Evolutionary conservation across 2,888 invertebrate genomes (phyloP).

Genomic region (Gandaritis pyraliata): DNA sequence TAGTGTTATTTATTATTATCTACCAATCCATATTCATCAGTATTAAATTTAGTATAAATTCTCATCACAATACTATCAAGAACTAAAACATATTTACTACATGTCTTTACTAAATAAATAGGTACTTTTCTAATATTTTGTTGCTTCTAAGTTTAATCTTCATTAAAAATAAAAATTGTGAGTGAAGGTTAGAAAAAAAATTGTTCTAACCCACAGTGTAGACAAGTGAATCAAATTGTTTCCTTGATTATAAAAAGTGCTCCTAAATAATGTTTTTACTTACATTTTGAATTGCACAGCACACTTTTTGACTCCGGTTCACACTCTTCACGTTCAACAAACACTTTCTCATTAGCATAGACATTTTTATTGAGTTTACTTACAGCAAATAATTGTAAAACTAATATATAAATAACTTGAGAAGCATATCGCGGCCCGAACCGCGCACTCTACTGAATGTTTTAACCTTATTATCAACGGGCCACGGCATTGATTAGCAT

Average conservation of each 20-base stretch:
- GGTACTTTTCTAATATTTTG: too few species aligned
- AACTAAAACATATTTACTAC: too few species aligned
- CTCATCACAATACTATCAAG: too few species aligned
- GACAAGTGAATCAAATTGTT: too few species aligned
- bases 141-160: too few species aligned
- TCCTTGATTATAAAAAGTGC: not conserved
- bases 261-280: conserved; percentile 49
- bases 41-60: too few species aligned
- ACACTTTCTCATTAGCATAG: conserved; percentile 67
- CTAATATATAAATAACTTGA: conserved; percentile 27
- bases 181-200: too few species aligned
- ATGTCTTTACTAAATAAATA: too few species aligned
- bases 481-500: conserved; percentile 67
- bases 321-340: conserved; percentile 61
- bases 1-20: too few species aligned
- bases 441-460: conserved; percentile 60
- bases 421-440: conserved; percentile 49
- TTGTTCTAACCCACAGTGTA: too few species aligned
- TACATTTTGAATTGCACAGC: conserved; percentile 59
- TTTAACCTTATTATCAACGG: conserved; percentile 65
- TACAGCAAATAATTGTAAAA: conserved; percentile 15
- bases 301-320: conserved; percentile 58
- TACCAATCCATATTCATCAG: too few species aligned
- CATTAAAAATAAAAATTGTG: too few species aligned
- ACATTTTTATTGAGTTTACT: conserved; percentile 52